These are phyloP conservation scores for Holothuria glaberrima DNA, from an alignment of 35 echinoderm and acorn worm genomes.

Conservation along the genomic window DNA sequence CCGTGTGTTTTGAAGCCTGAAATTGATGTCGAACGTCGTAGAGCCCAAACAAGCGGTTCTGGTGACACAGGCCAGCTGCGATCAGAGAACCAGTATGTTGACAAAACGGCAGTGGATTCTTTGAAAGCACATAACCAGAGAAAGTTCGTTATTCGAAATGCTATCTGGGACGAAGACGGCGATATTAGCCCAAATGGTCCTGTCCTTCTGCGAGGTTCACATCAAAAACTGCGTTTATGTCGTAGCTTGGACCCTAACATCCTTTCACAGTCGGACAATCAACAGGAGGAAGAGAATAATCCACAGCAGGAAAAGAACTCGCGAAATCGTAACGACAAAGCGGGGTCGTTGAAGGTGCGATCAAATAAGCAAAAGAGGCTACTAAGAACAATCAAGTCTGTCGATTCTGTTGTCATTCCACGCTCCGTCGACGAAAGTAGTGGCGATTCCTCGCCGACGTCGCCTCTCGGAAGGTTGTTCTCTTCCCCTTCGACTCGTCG, in stretches of 20 bases:
- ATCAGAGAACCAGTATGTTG: background rate
- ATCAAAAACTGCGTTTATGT: conserved; percentile 42
- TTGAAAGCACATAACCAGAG: conserved; percentile 25
- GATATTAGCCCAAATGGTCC: conserved; percentile 26
- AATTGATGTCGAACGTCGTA: background rate
- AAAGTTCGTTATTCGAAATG: conserved; percentile 45
- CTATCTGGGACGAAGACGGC: conserved; percentile 51
- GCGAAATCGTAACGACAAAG: background rate
- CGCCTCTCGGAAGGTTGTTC: conserved; percentile 8
- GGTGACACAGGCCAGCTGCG: conserved; percentile 24
- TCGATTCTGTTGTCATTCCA: conserved; percentile 46
- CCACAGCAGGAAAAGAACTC: background rate
- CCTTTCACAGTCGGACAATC: background rate
- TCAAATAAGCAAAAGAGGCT: conserved; percentile 28
- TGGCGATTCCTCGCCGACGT: conserved; percentile 12
- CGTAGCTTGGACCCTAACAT: conserved; percentile 34
- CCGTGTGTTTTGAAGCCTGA: conserved; percentile 49
- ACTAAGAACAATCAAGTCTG: conserved; percentile 27
- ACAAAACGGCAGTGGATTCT: conserved; percentile 50
- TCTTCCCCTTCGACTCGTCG: conserved; percentile 47
- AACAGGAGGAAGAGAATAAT: background rate
- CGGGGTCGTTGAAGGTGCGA: conserved; percentile 3
- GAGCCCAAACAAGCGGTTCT: background rate
- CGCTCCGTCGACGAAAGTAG: background rate
- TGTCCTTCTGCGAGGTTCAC: background rate